Percentiles rank a stretch among this genome's conserved stretches.
Evolutionary conservation across 2,113 vertebrate genomes (phyloP).

Genomic region (Carlito syrichta): DNA sequence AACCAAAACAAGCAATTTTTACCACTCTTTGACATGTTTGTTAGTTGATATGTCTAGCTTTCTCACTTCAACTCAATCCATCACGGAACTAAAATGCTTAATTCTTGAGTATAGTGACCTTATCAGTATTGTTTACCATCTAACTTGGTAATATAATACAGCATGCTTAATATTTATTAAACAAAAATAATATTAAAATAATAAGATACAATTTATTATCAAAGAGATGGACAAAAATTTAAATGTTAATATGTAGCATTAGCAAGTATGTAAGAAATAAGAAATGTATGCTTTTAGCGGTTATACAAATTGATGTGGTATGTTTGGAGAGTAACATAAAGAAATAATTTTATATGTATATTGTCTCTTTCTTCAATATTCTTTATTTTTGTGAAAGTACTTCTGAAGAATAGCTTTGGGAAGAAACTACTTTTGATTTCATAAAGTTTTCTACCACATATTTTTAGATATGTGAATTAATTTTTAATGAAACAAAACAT

Average conservation of each 20-base stretch:
- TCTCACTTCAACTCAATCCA: not conserved
- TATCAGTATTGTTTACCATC: not conserved
- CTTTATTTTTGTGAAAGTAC: not conserved
- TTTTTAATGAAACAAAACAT: not conserved
- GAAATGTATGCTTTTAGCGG: not conserved
- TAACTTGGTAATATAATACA: too few species aligned
- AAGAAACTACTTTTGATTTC: not conserved
- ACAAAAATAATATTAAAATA: not conserved
- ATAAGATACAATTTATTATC: not conserved
- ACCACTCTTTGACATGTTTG: too few species aligned
- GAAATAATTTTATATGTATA: not conserved
- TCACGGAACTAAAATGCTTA: not conserved
- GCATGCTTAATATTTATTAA: not conserved
- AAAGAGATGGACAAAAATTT: not conserved
- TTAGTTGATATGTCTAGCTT: not conserved
- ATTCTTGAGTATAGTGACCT: not conserved
- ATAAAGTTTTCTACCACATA: not conserved
- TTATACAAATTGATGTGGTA: not conserved
- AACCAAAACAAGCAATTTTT: not conserved
- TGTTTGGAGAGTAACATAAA: not conserved
- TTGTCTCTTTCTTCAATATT: not conserved
- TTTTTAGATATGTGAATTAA: not conserved
- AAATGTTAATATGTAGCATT: not conserved
- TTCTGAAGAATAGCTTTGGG: not conserved
- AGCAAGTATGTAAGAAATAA: not conserved